Base-by-base conservation (phyloP, 2,888 invertebrate genomes). In the Nomada hirtipes region DNA sequence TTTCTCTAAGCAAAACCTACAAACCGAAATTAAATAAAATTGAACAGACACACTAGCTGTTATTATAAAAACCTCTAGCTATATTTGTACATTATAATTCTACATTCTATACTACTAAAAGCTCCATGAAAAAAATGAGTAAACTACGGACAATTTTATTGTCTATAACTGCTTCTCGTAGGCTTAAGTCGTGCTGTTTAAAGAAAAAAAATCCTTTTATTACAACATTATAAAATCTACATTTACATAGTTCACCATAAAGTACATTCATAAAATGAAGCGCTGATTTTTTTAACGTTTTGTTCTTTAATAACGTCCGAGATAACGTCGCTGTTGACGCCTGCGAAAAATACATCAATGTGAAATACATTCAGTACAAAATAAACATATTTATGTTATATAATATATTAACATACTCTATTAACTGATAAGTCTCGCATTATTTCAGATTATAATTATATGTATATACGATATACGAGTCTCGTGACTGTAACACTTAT, bases 201-300 rank as follows among this genome's bases (percentile, higher is more conserved):
- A 90, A 91, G 90, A 92, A 88, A 91, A 91, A 88, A 90, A 91
- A 89, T 90, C 77, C 83, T 90, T 92, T 93, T 93, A 93, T 93
- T 93, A 92, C 92, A 93, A 93, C 90, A 89, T 93, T 93, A 93
- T 92, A 93, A 93, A 93, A 93, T 92, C 92, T 93, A 92, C 91
- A 90, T 88, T 86, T 86, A 88, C 89, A 90, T 78, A 86, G 71
- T 82, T 77, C 85, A 87, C 86, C 85, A 86, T 89, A 87, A 89
- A 86, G 86, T 90, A 88, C 88, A 90, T 78, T 61, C 80, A 86
- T 81, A 83, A 90, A 90, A 90, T 67, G 82, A 86, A 83, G 88
- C 78, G 86, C 42, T 60, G 76, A 52, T 68, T 78, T 69, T 75
- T 70, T 47, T 71, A 59, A 1, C 29, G 13, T 60, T 70, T 70